Base-by-base conservation (phyloP, 2,888 invertebrate species). In the Xestia rhomboidea region DNA sequence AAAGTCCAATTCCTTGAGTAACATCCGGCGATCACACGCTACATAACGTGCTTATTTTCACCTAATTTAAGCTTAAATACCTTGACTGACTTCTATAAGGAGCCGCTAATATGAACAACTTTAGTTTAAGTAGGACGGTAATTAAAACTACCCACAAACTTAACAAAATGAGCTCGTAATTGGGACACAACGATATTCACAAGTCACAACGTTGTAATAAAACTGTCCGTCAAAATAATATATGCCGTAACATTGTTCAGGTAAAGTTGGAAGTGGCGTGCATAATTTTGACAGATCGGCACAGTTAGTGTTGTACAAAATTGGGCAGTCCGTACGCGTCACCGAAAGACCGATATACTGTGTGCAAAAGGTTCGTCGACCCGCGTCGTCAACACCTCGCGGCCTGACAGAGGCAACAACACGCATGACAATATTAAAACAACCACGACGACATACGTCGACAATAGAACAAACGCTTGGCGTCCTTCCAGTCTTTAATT, bases 391-490 rank as follows among this genome's bases (percentile, higher is more conserved):
- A 89, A 89, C 89, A 90, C 90, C 91, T 89, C 88, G 89, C 88
- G 85, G 81, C 81, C 88, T 89, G 88, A 88, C 87, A 87, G 89
- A 89, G 91, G 89, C 91, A 89, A 85, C 89, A 85, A 83, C 91
- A 92, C 91, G 91, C 92, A 92, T 91, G 92, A 94, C 93, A 93
- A 91, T 92, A 93, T 90, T 90, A 94, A 95, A 93, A 94, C 93
- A 91, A 93, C 91, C 91, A 92, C 90, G 91, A 91, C 92, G 89
- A 89, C 89, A 80, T 76, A 88, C 89, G 82, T 90, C 94, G 90
- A 96, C 95, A 95, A 96, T 95, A 95, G 95, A 94, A 94, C 94
- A 93, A 95, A 94, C 93, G 93, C 91, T 95, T 96, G 96, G 96
- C 95, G 92, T 84, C 88, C 88, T 93, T 96, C 96, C 96, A 96